These are phyloP conservation scores for Eristalis intricaria DNA, from an alignment of 2,888 invertebrate genomes.

Conservation along the genomic window DNA sequence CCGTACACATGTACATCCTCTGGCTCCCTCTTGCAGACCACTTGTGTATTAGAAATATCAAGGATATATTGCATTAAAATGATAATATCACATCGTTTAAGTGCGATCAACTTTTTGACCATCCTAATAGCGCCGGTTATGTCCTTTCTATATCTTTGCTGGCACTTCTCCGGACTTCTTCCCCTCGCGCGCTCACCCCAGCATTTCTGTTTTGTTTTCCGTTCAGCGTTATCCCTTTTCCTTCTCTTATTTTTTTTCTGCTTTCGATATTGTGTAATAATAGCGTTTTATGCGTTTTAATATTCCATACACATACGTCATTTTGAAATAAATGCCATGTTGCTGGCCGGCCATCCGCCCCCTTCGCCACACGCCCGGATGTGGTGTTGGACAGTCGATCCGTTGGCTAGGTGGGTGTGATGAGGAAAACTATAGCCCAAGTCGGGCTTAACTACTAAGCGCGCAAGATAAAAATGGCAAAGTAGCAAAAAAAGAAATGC, in stretches of 20 bases:
- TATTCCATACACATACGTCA: constrained; percentile 81
- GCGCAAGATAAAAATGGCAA: constrained; percentile 62
- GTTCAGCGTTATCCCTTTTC: constrained; percentile 59
- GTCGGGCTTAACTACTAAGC: constrained; percentile 64
- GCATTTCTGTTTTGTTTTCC: constrained; percentile 53
- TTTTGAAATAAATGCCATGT: constrained; percentile 77
- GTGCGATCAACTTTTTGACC: constrained; percentile 72
- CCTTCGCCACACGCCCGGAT: not conserved
- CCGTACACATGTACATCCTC: constrained; percentile 1
- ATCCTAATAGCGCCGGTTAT: constrained; percentile 63
- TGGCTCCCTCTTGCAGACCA: constrained; percentile 18
- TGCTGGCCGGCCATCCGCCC: not conserved
- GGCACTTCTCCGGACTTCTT: constrained; percentile 9
- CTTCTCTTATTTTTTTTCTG: constrained; percentile 21
- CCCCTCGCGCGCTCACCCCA: not conserved
- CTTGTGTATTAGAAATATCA: constrained; percentile 76
- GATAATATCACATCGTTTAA: constrained; percentile 77
- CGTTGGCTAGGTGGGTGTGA: not conserved
- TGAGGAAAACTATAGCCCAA: constrained; percentile 65
- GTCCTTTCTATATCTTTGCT: constrained; percentile 30
- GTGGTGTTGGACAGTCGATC: constrained; percentile 6
- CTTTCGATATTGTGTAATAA: constrained; percentile 72
- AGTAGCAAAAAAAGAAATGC: constrained; percentile 58
- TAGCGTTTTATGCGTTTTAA: constrained; percentile 76
- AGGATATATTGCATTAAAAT: constrained; percentile 80